phyloP scores from a whole-genome alignment of 2,113 vertebrate species.

The human region GRCh38 chr13:53036001-53036500 shows the following conservation, averaged over 20 bases:
- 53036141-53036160: constrained; percentile 79
- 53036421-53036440: constrained; percentile 64
- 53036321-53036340: constrained; percentile 78
- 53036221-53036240: constrained; percentile 86
- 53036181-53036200: constrained; percentile 79
- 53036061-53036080: constrained; percentile 42
- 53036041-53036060: constrained; percentile 42
- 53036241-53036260: constrained; percentile 87
- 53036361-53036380: constrained; percentile 74
- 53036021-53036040: constrained; percentile 67
- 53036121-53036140: constrained; percentile 81
- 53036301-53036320: constrained; percentile 86
- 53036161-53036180: constrained; percentile 80
- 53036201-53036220: constrained; percentile 89
- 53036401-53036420: constrained; percentile 64
- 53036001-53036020: constrained; percentile 67
- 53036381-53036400: constrained; percentile 71
- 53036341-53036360: constrained; percentile 78
- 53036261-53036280: constrained; percentile 88
- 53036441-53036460: constrained; percentile 40
- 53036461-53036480: constrained; percentile 3
- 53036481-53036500: constrained; percentile 7
- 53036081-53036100: constrained; percentile 66
- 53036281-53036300: constrained; percentile 84
- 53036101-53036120: constrained; percentile 69